Conservation (phyloP, 2,888 invertebrate genomes). For the Hyposoter didymator region DNA sequence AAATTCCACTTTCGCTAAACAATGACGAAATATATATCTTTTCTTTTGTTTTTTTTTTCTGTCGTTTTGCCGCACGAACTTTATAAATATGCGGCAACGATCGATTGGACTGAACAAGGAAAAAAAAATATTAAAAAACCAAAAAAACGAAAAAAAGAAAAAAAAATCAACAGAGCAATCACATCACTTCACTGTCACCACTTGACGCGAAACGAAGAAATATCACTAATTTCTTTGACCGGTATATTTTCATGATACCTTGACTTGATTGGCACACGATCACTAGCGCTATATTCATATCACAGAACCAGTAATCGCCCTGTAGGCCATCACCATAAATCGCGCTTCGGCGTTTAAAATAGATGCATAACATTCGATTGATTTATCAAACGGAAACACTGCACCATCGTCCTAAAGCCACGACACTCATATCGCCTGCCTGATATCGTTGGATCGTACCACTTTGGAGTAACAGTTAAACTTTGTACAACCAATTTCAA, state of each 20-base stretch:
- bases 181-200: slow-evolving; percentile 65
- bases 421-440: slow-evolving; percentile 56
- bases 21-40: slow-evolving; percentile 18
- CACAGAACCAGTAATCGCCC: slow-evolving; percentile 15
- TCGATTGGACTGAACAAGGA: neutral
- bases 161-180: slow-evolving; percentile 34
- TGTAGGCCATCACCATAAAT: slow-evolving; percentile 10
- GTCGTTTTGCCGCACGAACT: slow-evolving; percentile 14
- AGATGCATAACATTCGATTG: slow-evolving; percentile 21
- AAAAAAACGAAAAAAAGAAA: neutral
- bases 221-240: slow-evolving; percentile 48
- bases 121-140: slow-evolving; percentile 4
- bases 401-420: slow-evolving; percentile 29
- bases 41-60: slow-evolving; percentile 33
- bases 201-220: slow-evolving; percentile 44
- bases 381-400: slow-evolving; percentile 15
- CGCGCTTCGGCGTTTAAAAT: slow-evolving; percentile 9
- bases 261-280: slow-evolving; percentile 45
- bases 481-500: slow-evolving; percentile 41
- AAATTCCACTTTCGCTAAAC: slow-evolving; percentile 17
- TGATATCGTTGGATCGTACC: slow-evolving; percentile 41
- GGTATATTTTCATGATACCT: slow-evolving; percentile 18
- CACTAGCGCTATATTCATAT: slow-evolving; percentile 36
- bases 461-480: slow-evolving; percentile 38
- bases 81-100: slow-evolving; percentile 15